Evolutionary conservation across 2,888 invertebrate species (phyloP).

Genomic region (Chloromyia formosa): DNA sequence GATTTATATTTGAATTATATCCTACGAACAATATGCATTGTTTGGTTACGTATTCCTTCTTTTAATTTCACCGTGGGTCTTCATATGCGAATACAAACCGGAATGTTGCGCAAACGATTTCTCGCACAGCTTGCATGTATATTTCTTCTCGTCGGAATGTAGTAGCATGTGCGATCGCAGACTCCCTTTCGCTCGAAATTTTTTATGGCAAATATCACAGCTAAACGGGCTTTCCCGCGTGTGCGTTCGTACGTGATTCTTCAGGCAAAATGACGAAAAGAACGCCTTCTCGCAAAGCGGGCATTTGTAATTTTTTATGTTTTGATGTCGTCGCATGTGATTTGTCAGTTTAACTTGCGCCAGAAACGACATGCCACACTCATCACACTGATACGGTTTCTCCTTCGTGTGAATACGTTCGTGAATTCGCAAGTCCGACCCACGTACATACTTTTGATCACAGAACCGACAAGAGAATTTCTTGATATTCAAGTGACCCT

Average conservation of each 20-base stretch:
- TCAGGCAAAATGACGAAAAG: conserved; percentile 56
- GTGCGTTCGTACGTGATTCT: conserved; percentile 58
- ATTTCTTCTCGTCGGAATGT: conserved; percentile 56
- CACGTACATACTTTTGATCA: too few species aligned
- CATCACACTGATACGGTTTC: conserved; percentile 29
- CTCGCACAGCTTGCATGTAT: conserved; percentile 59
- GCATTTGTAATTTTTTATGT: conserved; percentile 58
- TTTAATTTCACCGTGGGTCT: conserved; percentile 54
- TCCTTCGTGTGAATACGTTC: background rate
- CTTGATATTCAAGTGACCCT: too few species aligned
- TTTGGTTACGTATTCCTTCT: too few species aligned
- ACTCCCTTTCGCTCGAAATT: conserved; percentile 57
- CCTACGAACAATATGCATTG: too few species aligned
- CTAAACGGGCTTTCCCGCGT: conserved; percentile 55
- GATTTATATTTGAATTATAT: too few species aligned
- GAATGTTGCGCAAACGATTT: conserved; percentile 59
- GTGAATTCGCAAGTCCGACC: background rate
- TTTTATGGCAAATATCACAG: conserved; percentile 55
- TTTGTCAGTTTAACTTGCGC: too few species aligned
- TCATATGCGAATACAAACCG: conserved; percentile 61
- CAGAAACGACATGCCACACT: background rate
- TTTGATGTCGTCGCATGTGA: conserved; percentile 54
- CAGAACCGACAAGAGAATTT: too few species aligned
- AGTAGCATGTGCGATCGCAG: conserved; percentile 58
- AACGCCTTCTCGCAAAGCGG: conserved; percentile 55